Evolutionary conservation across 2,888 invertebrate species (phyloP).

Genomic region (Archips crataeganus): DNA sequence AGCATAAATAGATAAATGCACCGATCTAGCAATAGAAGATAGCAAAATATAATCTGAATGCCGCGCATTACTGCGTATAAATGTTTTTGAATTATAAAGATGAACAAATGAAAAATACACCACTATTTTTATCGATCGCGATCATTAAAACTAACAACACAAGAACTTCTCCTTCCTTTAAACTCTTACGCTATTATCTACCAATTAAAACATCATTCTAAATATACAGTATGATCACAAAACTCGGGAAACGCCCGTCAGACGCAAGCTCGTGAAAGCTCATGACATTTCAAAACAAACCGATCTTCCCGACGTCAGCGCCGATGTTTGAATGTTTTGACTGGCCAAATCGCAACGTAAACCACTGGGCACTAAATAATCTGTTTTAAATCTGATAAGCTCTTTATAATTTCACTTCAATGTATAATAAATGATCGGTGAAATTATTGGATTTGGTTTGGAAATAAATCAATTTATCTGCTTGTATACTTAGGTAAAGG

Average conservation of each 20-base stretch:
- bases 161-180: not conserved
- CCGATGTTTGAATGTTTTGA: conserved; percentile 78
- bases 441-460: not conserved
- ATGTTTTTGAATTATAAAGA: too few relatives aligned
- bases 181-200: conserved; percentile 18
- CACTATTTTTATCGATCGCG: not conserved
- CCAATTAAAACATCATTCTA: conserved; percentile 42
- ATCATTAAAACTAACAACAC: not conserved
- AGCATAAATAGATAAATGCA: too few relatives aligned
- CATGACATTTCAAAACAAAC: conserved; percentile 82
- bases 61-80: too few relatives aligned
- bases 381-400: conserved; percentile 43
- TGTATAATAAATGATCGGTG: conserved; percentile 21
- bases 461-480: not conserved
- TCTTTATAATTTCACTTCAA: conserved; percentile 35
- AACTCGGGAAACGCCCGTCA: conserved; percentile 47
- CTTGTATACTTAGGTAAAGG: not conserved
- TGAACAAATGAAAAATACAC: too few relatives aligned
- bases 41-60: too few relatives aligned
- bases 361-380: conserved; percentile 56
- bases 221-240: conserved; percentile 39
- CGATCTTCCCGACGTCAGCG: conserved; percentile 65
- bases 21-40: too few relatives aligned
- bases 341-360: conserved; percentile 70
- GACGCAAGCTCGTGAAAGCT: conserved; percentile 68